phyloP scores from a whole-genome alignment of 2,888 invertebrate genomes.

The Coecobrya sp. region DNA sequence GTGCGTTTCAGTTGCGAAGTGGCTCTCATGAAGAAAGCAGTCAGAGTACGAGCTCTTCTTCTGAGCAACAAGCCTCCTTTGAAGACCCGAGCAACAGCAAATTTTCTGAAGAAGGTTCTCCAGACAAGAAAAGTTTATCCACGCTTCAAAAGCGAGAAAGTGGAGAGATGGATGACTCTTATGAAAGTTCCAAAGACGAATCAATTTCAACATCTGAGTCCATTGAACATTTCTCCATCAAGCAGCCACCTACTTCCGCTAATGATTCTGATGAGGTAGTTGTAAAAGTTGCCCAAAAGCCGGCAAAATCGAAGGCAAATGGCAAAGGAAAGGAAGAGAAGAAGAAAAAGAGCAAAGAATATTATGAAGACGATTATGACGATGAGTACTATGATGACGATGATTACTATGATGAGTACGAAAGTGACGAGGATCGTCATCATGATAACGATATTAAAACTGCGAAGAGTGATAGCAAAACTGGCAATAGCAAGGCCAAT shows the following conservation, averaged over 20 bases:
- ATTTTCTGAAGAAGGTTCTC: not conserved
- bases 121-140: not conserved
- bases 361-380: slow-evolving; percentile 53
- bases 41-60: not conserved
- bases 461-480: slow-evolving; percentile 31
- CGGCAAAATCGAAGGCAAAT: not conserved
- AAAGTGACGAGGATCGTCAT: slow-evolving; percentile 36
- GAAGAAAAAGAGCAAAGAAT: slow-evolving; percentile 1
- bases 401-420: slow-evolving; percentile 49
- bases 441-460: slow-evolving; percentile 13
- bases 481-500: not conserved
- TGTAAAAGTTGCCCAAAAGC: slow-evolving; percentile 25
- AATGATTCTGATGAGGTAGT: slow-evolving; percentile 1
- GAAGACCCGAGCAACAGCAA: not conserved
- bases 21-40: not conserved
- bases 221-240: not conserved
- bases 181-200: slow-evolving; percentile 15
- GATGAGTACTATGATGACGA: slow-evolving; percentile 20
- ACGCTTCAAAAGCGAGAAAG: slow-evolving; percentile 52
- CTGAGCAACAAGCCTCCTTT: slow-evolving; percentile 13
- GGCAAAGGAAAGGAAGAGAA: not conserved
- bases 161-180: slow-evolving; percentile 2
- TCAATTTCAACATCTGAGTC: slow-evolving; percentile 39
- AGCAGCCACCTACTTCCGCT: not conserved
- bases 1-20: not conserved